These are phyloP conservation scores for Gymnocypris eckloni DNA, from an alignment of 2,797 vertebrate genomes.

Conservation along the genomic window DNA sequence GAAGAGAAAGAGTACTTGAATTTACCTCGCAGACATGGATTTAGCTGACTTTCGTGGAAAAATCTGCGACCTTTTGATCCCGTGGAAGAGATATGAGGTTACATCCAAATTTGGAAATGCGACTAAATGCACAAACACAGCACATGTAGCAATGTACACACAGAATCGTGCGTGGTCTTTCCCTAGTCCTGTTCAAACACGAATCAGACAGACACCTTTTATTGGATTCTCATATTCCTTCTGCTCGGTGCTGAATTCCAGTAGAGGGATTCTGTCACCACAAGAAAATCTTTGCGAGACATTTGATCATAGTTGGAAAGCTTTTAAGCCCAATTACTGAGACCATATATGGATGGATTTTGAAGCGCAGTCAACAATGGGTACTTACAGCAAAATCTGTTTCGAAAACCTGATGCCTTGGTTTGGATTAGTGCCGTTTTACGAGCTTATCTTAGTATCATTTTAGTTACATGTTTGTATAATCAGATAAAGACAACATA, in stretches of 20 bases:
- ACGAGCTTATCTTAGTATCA: background rate
- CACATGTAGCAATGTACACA: background rate
- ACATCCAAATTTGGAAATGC: conserved; percentile 32
- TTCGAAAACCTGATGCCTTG: conserved; percentile 7
- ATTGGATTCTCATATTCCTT: conserved; percentile 36
- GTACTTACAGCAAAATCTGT: conserved; percentile 17
- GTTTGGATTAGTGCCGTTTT: conserved; percentile 12
- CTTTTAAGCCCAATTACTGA: conserved; percentile 34
- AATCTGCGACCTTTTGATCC: conserved; percentile 16
- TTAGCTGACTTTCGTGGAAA: conserved; percentile 37
- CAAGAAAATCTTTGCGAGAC: conserved; percentile 38
- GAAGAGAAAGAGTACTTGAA: background rate
- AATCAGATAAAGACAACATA: background rate
- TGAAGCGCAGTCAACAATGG: conserved; percentile 25
- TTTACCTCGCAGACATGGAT: conserved; percentile 20
- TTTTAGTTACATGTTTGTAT: background rate
- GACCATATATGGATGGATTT: conserved; percentile 44
- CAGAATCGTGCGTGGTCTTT: background rate
- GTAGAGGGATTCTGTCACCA: conserved; percentile 36
- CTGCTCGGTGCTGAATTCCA: conserved; percentile 12
- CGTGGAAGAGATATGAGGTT: background rate
- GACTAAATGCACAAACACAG: conserved; percentile 1
- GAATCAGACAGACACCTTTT: conserved; percentile 24
- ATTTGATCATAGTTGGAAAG: conserved; percentile 40
- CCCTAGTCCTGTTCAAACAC: conserved; percentile 33